These are phyloP conservation scores for Siphamia tubifer DNA, from an alignment of 2,113 vertebrate genomes.

Conservation along the genomic window DNA sequence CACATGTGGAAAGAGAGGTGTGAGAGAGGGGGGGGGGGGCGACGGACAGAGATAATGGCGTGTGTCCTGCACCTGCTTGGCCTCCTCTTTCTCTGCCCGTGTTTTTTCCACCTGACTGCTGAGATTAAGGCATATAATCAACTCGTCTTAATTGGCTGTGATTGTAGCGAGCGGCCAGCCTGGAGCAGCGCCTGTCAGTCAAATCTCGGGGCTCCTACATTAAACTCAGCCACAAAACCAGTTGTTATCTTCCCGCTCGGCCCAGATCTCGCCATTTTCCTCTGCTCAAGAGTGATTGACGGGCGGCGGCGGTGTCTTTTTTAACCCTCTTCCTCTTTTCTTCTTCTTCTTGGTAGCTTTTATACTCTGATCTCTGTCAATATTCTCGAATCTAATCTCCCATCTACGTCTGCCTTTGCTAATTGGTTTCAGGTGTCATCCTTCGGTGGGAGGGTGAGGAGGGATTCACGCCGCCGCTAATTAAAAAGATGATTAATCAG, in stretches of 20 bases:
- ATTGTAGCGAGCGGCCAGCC: slow-evolving; percentile 37
- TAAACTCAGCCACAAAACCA: slow-evolving; percentile 4
- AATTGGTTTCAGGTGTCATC: slow-evolving; percentile 63
- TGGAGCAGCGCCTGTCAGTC: slow-evolving; percentile 39
- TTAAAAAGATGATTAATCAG: slow-evolving; percentile 67
- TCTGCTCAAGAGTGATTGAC: slow-evolving; percentile 18
- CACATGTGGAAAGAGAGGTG: no score
- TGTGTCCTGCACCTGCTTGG: slow-evolving; percentile 57
- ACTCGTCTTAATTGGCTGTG: slow-evolving; percentile 57
- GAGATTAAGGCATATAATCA: slow-evolving; percentile 63
- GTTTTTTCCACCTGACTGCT: slow-evolving; percentile 57
- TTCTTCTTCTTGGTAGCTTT: background rate
- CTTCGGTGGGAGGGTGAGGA: background rate
- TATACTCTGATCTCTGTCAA: slow-evolving; percentile 19
- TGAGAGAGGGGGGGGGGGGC: background rate
- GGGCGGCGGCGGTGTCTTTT: background rate
- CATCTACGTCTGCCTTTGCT: slow-evolving; percentile 50
- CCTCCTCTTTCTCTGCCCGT: slow-evolving; percentile 37
- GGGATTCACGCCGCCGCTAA: slow-evolving; percentile 60
- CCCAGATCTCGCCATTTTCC: slow-evolving; percentile 3
- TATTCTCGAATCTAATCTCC: slow-evolving; percentile 38
- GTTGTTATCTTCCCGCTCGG: slow-evolving; percentile 10
- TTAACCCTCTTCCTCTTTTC: background rate
- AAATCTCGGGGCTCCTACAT: slow-evolving; percentile 19
- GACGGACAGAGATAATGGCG: slow-evolving; percentile 48